Base-by-base conservation (phyloP, 2,797 vertebrate species). In the Enteromius mattozi region DNA sequence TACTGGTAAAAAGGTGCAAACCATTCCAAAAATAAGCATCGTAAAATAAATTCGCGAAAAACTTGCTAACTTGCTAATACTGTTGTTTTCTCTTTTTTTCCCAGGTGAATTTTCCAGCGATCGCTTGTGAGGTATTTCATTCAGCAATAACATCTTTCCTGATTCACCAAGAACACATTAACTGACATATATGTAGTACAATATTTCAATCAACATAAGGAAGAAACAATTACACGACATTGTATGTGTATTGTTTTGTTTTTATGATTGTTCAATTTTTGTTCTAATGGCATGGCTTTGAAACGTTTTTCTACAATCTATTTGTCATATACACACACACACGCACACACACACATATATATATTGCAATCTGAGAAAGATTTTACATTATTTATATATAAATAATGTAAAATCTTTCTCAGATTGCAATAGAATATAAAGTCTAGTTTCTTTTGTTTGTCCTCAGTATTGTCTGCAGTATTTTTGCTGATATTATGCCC, bases 91-190 rank as follows among this genome's bases (percentile, higher is more conserved):
- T 56, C 35, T 79, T 61, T 35, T 70, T 79, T 45, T 47, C 61
- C 61, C 42, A 84, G 83, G 42, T 72, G 76, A 72, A 6, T 71
- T 79, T 51, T 84, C 83, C 51, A 71, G 21, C 1, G 42, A 79
- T 51, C 66, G 13, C 9, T 42, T 70, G 21, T 84, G 51, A 84
- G 6, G 65, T 72, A 24, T 63, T 30, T 4, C 49, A 33, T 47
- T 56, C 63, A 59, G 12, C 51, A 47, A 35, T 51, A 10, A n/a
- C 47, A 40, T n/a, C 17, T 47, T 74, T 82, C 21, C 13, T 56
- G 24, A 59, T 59, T 56, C 82, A 70, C 35, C 47, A 59, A 51
- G 68, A 54, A 82, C 30, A 82, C 37, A 47, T 37, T 61, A 47
- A 74, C 51, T 51, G 35, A 10, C 66, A 40, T 37, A 66, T 66